These are phyloP conservation scores for Physella acuta DNA, from an alignment of 1,140 invertebrate species.

Conservation along the genomic window DNA sequence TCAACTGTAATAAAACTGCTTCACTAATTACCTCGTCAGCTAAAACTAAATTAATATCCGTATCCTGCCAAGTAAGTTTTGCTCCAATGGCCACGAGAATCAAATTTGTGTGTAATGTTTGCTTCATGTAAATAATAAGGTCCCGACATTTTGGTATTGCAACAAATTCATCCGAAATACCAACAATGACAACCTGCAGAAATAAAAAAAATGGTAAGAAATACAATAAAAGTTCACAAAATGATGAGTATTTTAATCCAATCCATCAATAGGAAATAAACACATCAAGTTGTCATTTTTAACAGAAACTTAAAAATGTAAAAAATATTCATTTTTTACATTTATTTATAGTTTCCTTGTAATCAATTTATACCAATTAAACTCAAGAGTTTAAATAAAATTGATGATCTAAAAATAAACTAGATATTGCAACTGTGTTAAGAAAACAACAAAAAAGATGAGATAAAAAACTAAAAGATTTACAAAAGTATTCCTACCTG, in stretches of 20 bases:
- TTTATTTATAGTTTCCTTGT: no score
- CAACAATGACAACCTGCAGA: conserved; percentile 45
- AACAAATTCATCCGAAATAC: conserved; percentile 52
- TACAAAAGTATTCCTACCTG: conserved; percentile 33
- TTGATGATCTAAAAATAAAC: no score
- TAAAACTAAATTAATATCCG: conserved; percentile 36
- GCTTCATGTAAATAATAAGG: conserved; percentile 44
- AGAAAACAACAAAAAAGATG: no score
- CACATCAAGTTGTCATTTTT: neutral
- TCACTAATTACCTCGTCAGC: conserved; percentile 32
- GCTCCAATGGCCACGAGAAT: conserved; percentile 45
- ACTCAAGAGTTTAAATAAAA: no score
- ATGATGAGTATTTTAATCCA: no score
- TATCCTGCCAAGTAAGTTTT: conserved; percentile 45
- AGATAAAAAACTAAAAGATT: neutral
- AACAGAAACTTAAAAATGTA: neutral
- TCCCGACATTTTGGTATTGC: conserved; percentile 35
- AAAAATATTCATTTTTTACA: neutral
- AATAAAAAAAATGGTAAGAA: neutral
- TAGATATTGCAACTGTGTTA: no score
- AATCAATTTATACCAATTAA: no score
- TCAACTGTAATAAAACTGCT: no score
- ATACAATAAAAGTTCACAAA: no score
- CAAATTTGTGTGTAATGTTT: conserved; percentile 50
- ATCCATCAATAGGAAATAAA: no score